Percentiles rank a stretch among this genome's conserved stretches.
Conservation (phyloP, 2,888 invertebrate genomes). For the Acanthosoma haemorrhoidale region DNA sequence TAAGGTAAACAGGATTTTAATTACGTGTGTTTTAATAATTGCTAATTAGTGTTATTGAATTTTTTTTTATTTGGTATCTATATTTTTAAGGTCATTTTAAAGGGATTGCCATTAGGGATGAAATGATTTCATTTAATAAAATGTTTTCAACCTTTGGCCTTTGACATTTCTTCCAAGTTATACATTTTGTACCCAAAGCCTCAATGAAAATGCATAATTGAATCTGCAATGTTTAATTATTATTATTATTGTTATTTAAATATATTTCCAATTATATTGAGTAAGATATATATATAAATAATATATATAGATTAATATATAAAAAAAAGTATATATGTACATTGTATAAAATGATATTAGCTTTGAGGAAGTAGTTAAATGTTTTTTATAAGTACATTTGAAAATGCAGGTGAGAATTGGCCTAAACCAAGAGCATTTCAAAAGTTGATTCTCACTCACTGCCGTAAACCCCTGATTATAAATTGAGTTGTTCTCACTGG, state of each 20-base stretch:
- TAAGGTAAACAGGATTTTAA: too few species aligned
- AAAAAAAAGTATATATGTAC: constrained; percentile 8
- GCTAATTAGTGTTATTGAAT: too few species aligned
- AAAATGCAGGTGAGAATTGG: constrained; percentile 2
- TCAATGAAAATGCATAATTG: too few species aligned
- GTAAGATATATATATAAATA: constrained; percentile 20
- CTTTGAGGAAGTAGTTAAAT: constrained; percentile 21
- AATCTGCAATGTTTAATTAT: not conserved
- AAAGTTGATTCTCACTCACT: constrained; percentile 14
- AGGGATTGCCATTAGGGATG: too few species aligned
- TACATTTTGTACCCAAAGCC: too few species aligned
- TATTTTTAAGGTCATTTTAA: too few species aligned
- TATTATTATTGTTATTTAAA: not conserved
- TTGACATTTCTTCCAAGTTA: too few species aligned
- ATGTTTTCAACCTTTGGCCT: too few species aligned
- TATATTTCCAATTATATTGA: not conserved
- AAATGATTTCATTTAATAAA: too few species aligned
- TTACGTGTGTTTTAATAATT: too few species aligned
- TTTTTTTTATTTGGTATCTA: too few species aligned
- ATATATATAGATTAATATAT: constrained; percentile 15
- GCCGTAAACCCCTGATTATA: not conserved
- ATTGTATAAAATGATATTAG: constrained; percentile 21
- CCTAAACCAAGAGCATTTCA: not conserved
- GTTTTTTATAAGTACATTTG: constrained; percentile 13
- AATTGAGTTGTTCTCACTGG: not conserved